Evolutionary conservation across 92 coral and sea anemone genomes (phyloP).

Genomic region (Porites evermanni): DNA sequence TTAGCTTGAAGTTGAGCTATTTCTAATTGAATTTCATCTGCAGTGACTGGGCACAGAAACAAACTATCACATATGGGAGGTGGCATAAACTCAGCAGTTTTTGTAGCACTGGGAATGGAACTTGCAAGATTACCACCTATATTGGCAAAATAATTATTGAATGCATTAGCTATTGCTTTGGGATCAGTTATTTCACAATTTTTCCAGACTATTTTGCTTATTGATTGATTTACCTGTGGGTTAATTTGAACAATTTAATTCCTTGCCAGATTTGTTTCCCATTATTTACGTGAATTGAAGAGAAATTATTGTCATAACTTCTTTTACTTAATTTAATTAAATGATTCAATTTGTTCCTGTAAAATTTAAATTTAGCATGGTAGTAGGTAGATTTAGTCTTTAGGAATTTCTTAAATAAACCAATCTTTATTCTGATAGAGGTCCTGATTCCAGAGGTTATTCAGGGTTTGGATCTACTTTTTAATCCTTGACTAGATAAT

Average conservation of each 20-base stretch:
- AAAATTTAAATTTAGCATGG: not conserved
- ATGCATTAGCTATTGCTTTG: conserved; percentile 43
- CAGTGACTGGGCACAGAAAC: too few species aligned
- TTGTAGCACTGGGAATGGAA: too few species aligned
- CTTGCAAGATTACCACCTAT: too few species aligned
- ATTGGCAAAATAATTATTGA: conserved; percentile 53
- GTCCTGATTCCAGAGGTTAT: not conserved
- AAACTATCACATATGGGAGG: too few species aligned
- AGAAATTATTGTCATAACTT: too few species aligned
- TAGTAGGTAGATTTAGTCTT: not conserved
- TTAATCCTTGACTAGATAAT: conserved; percentile 13
- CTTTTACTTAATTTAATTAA: not conserved
- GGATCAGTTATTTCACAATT: too few species aligned
- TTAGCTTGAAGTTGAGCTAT: too few species aligned
- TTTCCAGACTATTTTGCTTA: too few species aligned
- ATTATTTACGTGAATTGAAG: too few species aligned
- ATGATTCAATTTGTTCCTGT: not conserved
- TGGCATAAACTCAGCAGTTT: too few species aligned
- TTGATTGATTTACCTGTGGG: not conserved
- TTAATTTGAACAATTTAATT: not conserved
- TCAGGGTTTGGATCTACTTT: conserved; percentile 18
- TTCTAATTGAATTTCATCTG: too few species aligned
- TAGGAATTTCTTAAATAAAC: not conserved
- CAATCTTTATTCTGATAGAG: not conserved
- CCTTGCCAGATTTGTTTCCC: not conserved